Percentiles rank a stretch among this genome's conserved stretches.
Conservation (phyloP, 2,888 invertebrate species). For the Drosophila monieri region DNA sequence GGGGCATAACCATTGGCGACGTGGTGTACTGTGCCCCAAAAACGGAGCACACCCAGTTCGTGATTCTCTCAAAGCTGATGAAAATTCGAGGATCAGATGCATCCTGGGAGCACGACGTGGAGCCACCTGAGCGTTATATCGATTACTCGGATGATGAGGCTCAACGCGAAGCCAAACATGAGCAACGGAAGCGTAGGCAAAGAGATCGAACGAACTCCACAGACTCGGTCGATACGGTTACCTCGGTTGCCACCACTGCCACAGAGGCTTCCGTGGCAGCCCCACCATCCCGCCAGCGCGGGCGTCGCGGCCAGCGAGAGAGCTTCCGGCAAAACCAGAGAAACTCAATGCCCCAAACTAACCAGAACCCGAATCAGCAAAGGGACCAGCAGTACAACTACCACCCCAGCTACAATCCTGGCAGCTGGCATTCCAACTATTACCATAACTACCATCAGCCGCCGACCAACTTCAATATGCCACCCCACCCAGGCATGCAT, state of each 20-base stretch:
- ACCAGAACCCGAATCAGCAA: constrained; percentile 28
- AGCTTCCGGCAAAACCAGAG: constrained; percentile 35
- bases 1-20: constrained; percentile 88
- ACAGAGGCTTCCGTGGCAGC: constrained; percentile 29
- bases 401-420: constrained; percentile 73
- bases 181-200: constrained; percentile 79
- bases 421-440: constrained; percentile 82
- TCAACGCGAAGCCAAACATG: constrained; percentile 86
- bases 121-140: constrained; percentile 88
- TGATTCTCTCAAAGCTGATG: constrained; percentile 89
- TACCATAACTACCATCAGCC: constrained; percentile 69
- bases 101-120: constrained; percentile 93
- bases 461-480: constrained; percentile 61
- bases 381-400: constrained; percentile 56
- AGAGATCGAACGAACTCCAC: constrained; percentile 63
- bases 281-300: constrained; percentile 49
- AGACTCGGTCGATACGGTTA: constrained; percentile 54
- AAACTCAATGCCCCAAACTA: constrained; percentile 13
- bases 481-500: constrained; percentile 46
- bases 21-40: constrained; percentile 93
- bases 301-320: constrained; percentile 49
- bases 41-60: constrained; percentile 89
- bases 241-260: constrained; percentile 35
- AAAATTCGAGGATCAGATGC: constrained; percentile 95
- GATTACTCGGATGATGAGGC: constrained; percentile 96